These are phyloP conservation scores for Hydroisotoma schaefferi DNA, from an alignment of 2,888 invertebrate genomes.

Conservation along the genomic window DNA sequence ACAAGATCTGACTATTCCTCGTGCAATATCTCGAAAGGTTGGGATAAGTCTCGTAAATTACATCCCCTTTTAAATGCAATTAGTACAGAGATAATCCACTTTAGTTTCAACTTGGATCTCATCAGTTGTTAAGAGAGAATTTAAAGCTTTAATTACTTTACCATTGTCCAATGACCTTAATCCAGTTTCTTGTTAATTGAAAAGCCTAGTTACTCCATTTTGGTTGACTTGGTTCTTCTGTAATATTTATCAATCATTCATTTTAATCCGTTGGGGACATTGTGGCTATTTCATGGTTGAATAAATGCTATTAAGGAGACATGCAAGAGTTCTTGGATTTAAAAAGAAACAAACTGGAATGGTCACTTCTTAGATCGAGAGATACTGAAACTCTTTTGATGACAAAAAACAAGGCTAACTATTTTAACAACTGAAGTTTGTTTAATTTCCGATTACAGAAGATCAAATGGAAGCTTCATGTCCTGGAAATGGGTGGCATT, in stretches of 20 bases:
- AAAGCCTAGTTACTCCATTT: background rate
- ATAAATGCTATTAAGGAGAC: background rate
- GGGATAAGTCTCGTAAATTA: too few relatives aligned
- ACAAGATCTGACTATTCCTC: too few relatives aligned
- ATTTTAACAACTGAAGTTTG: background rate
- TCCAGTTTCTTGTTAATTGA: background rate
- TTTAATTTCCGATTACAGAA: background rate
- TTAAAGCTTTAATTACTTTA: background rate
- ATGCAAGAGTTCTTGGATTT: background rate
- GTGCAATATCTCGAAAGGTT: too few relatives aligned
- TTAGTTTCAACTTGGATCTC: too few relatives aligned
- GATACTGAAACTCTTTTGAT: too few relatives aligned
- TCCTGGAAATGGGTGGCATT: conserved; percentile 49
- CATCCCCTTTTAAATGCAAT: too few relatives aligned
- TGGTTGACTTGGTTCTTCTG: background rate
- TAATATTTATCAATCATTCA: background rate
- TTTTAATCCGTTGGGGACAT: background rate
- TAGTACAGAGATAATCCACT: too few relatives aligned
- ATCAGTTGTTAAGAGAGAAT: background rate
- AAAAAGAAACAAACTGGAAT: background rate
- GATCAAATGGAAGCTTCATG: background rate
- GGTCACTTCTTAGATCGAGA: too few relatives aligned
- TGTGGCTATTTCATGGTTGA: background rate
- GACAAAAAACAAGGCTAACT: too few relatives aligned
- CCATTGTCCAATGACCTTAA: conserved; percentile 1